Evolutionary conservation across 2,797 vertebrate species (phyloP), one percentile per base, ranked within the genome.

Genomic region (Tragelaphus eurycerus): DNA sequence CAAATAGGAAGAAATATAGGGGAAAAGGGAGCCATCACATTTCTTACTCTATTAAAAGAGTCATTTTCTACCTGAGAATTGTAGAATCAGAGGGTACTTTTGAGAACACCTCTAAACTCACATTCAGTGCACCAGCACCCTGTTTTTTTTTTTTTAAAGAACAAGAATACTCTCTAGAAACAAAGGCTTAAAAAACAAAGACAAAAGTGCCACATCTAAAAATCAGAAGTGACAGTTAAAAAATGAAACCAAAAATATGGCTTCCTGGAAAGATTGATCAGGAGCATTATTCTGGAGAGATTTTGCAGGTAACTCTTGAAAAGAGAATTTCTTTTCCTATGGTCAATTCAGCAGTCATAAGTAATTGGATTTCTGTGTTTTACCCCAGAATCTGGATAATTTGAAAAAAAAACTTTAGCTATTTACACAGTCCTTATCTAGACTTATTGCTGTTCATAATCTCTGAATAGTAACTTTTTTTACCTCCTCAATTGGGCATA

Each of bases 181-280:
- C 34, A 59, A 81, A 48, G 15, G 23, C 54, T 43, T 74, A 17
- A 92, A 93, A 95, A 43, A 71, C 27, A 62, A 87, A 88, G 27
- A 64, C 6, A 93, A 83, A 95, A 64, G 21, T 43, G 8, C 31
- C 34, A 34, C 31, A 34, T 16, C 50, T 74, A 81, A 96, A 60
- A 90, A 48, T 71, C 38, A 74, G 19, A 54, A 57, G 31, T 62
- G 43, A 92, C 5, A 7, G 1, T 83, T 78, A 93, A 57, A 78
- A 93, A 52, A 95, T 71, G 14, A 96, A 92, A 48, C 25, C n/a
- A 67, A 92, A 95, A 95, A 84, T 96, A 38, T 88, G 38, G 4
- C 57, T 96, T 95, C 34, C n/a, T 54, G 57, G n/a, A 31, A 96
- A 94, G 19, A 85, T 4, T 59, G 85, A 81, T 16, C 59, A 71